A percentile compares a stretch with the other conserved stretches of the same genome.
These are phyloP conservation scores for Hypolimnas misippus DNA, from an alignment of 2,888 invertebrate genomes.

Conservation along the genomic window DNA sequence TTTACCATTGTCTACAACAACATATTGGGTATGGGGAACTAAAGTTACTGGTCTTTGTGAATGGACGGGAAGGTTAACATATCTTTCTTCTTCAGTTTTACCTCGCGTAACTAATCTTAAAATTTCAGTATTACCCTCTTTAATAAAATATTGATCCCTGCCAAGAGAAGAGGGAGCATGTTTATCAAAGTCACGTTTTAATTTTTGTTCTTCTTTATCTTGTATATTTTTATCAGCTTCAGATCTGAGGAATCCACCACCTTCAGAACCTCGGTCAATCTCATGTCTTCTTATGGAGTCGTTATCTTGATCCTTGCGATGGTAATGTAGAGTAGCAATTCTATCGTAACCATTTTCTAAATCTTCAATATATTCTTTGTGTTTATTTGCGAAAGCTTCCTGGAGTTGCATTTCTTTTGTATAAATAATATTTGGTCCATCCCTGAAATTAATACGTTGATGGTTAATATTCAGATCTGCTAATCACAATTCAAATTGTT, in stretches of 20 bases:
- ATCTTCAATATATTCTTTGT: slow-evolving; percentile 84
- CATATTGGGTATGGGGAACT: slow-evolving; percentile 84
- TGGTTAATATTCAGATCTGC: background rate
- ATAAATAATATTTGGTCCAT: slow-evolving; percentile 82
- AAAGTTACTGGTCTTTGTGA: slow-evolving; percentile 83
- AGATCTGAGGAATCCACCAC: slow-evolving; percentile 75
- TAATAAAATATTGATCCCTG: slow-evolving; percentile 90
- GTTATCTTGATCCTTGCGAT: slow-evolving; percentile 84
- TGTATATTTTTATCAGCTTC: slow-evolving; percentile 61
- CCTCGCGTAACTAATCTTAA: slow-evolving; percentile 90
- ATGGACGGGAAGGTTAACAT: slow-evolving; percentile 82
- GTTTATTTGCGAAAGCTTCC: slow-evolving; percentile 76
- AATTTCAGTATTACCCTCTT: slow-evolving; percentile 94
- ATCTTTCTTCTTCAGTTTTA: slow-evolving; percentile 86
- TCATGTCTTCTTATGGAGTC: slow-evolving; percentile 91
- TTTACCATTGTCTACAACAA: slow-evolving; percentile 91
- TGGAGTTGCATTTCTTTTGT: slow-evolving; percentile 83
- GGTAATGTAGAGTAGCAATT: slow-evolving; percentile 77
- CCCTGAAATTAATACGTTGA: slow-evolving; percentile 59
- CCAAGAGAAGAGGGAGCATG: slow-evolving; percentile 72
- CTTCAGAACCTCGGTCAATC: slow-evolving; percentile 90
- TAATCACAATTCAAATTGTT: background rate
- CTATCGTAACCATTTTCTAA: slow-evolving; percentile 83
- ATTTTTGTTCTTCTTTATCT: slow-evolving; percentile 63
- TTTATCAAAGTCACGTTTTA: slow-evolving; percentile 60